These are phyloP conservation scores for Drosophila watanabei DNA, from an alignment of 1,140 invertebrate genomes.

Conservation along the genomic window DNA sequence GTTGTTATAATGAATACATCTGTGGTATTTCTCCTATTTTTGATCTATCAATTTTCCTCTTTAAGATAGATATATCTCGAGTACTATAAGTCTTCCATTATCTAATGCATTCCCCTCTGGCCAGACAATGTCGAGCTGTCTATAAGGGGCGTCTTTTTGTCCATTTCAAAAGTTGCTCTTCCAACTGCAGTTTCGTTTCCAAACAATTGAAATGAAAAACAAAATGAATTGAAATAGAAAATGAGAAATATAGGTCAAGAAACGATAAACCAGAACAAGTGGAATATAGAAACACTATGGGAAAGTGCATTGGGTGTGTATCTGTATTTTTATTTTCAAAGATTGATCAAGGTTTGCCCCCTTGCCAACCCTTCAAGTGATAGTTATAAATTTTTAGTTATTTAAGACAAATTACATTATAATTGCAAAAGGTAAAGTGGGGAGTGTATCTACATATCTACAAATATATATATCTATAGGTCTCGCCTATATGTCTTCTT, in stretches of 20 bases:
- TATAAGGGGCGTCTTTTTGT: too few species aligned
- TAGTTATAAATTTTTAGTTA: slow-evolving; percentile 12
- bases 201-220: slow-evolving; percentile 27
- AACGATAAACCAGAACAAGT: slow-evolving; percentile 23
- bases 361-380: neutral
- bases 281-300: neutral
- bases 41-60: neutral
- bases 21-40: neutral
- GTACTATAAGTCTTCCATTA: slow-evolving; percentile 16
- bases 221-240: slow-evolving; percentile 9
- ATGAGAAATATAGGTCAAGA: slow-evolving; percentile 29
- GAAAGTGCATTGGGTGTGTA: neutral
- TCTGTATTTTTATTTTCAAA: neutral
- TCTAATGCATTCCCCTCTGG: slow-evolving; percentile 17
- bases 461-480: neutral
- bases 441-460: neutral
- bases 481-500: neutral
- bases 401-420: slow-evolving; percentile 7
- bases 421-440: slow-evolving; percentile 1
- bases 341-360: neutral
- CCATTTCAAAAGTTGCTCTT: neutral
- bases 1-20: slow-evolving; percentile 2
- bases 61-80: slow-evolving; percentile 2
- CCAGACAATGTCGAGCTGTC: too few species aligned
- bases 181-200: neutral